Conservation (phyloP, 2,113 vertebrate species). For the Cyprinodon brontotheroides region DNA sequence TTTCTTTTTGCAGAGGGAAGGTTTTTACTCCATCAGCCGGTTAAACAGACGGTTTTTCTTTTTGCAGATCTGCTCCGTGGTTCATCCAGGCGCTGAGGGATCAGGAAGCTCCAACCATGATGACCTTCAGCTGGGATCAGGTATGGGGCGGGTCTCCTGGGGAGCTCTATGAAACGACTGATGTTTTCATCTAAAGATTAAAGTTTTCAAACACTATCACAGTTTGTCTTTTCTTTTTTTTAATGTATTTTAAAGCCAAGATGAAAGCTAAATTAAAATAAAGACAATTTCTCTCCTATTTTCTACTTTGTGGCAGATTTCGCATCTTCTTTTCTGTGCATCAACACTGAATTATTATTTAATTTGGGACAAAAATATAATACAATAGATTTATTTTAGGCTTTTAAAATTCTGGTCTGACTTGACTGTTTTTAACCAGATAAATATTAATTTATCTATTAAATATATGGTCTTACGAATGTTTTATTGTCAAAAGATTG, state of each 20-base stretch:
- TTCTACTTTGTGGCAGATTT: not conserved
- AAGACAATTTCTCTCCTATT: not conserved
- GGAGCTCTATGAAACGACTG: not conserved
- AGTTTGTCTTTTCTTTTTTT: not conserved
- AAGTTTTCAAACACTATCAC: not conserved
- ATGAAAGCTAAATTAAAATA: not conserved
- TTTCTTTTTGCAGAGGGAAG: not conserved
- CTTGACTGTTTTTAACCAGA: not conserved
- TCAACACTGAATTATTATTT: not conserved
- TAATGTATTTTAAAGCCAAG: not conserved
- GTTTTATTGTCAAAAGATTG: no score
- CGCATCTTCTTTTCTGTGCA: not conserved
- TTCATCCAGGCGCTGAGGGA: not conserved
- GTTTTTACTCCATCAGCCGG: conserved; percentile 21
- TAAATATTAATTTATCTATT: not conserved
- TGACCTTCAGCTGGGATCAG: not conserved
- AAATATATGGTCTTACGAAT: not conserved
- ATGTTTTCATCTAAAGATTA: not conserved
- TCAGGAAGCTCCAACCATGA: not conserved
- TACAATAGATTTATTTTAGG: not conserved
- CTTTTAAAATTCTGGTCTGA: no score
- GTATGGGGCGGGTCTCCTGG: not conserved
- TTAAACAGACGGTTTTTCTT: not conserved
- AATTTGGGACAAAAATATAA: not conserved
- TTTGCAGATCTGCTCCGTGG: not conserved